Percentiles rank a stretch among this genome's conserved stretches.
Evolutionary conservation across 2,113 vertebrate species (phyloP).

Genomic region (Xiphorhynchus elegans): DNA sequence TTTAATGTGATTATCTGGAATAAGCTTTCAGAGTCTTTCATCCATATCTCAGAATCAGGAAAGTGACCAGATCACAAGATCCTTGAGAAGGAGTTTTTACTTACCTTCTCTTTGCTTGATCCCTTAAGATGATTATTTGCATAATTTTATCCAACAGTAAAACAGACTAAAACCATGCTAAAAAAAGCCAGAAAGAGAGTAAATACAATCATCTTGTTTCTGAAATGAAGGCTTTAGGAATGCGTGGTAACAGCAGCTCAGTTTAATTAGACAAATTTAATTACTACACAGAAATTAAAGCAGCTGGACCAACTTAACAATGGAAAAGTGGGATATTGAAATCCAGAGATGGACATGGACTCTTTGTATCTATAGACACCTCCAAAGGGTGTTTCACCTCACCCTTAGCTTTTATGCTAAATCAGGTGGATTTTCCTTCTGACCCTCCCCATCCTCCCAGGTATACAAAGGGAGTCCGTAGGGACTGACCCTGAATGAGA

Average conservation of each 20-base stretch:
- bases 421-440: background rate
- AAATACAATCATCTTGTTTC: slow-evolving; percentile 1
- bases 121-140: background rate
- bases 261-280: slow-evolving; percentile 44
- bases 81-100: background rate
- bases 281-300: slow-evolving; percentile 30
- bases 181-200: background rate
- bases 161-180: background rate
- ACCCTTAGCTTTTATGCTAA: background rate
- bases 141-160: background rate
- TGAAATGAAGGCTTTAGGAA: background rate
- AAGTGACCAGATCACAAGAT: background rate
- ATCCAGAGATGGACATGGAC: background rate
- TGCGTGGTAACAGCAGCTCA: slow-evolving; percentile 5
- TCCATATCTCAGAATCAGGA: slow-evolving; percentile 7
- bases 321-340: background rate
- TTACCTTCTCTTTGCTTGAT: background rate
- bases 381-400: background rate
- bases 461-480: background rate
- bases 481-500: background rate
- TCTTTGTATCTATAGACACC: background rate
- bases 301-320: background rate
- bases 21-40: slow-evolving; percentile 17
- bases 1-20: slow-evolving; percentile 20
- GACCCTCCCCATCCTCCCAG: background rate